Percentiles rank a stretch among this genome's conserved stretches.
These are phyloP conservation scores for Castor canadensis DNA, from an alignment of 2,113 vertebrate species.

Conservation along the genomic window DNA sequence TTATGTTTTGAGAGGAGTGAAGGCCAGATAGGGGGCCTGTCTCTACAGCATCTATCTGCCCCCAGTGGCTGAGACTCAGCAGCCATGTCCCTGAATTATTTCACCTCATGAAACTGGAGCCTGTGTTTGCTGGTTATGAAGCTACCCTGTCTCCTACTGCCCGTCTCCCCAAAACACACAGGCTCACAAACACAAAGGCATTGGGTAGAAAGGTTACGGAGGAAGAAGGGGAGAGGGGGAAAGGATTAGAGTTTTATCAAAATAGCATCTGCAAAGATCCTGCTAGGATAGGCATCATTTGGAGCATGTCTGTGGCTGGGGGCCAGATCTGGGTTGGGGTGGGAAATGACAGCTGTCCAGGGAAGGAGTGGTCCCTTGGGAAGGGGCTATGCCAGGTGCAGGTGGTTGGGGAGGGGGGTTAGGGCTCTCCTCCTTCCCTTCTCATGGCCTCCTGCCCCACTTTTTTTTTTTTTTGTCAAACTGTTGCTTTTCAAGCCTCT, in stretches of 20 bases:
- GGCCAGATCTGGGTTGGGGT: slow-evolving; percentile 19
- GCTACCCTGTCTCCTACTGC: not conserved
- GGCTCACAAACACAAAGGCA: slow-evolving; percentile 30
- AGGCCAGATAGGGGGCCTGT: not conserved
- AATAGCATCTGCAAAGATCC: slow-evolving; percentile 70
- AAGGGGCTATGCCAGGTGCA: slow-evolving; percentile 43
- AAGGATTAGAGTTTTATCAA: slow-evolving; percentile 71
- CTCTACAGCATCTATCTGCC: not conserved
- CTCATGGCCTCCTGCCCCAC: not conserved
- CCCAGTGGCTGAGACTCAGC: not conserved
- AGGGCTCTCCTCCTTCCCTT: not conserved
- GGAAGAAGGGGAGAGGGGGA: not conserved
- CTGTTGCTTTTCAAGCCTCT: slow-evolving; percentile 23
- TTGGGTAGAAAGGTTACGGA: slow-evolving; percentile 22
- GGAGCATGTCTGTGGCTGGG: slow-evolving; percentile 49
- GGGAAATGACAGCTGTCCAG: slow-evolving; percentile 65
- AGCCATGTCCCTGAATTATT: not conserved
- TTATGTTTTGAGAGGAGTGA: not conserved
- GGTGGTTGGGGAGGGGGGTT: not conserved
- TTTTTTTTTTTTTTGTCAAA: not conserved
- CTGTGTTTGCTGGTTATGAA: slow-evolving; percentile 44
- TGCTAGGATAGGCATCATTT: slow-evolving; percentile 45
- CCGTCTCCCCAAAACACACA: slow-evolving; percentile 5
- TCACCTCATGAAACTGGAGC: slow-evolving; percentile 6
- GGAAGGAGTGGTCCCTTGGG: slow-evolving; percentile 43